Evolutionary conservation across 2,888 invertebrate genomes (phyloP).

Genomic region (Tipula confusa): DNA sequence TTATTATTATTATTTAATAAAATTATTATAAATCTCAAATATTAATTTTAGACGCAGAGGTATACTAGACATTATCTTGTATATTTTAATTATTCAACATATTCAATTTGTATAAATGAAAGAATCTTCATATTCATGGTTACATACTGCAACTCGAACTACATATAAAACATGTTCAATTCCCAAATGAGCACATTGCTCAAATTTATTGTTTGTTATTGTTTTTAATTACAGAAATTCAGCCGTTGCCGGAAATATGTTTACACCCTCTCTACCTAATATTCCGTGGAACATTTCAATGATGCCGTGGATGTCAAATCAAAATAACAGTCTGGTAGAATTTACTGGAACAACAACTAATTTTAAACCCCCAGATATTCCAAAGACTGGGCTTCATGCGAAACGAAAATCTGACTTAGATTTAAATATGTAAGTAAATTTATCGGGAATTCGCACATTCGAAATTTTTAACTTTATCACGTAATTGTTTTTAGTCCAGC

Average conservation of each 20-base stretch:
- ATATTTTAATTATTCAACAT: no score
- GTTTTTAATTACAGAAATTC: background rate
- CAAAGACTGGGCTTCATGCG: constrained; percentile 45
- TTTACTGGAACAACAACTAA: constrained; percentile 46
- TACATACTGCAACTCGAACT: no score
- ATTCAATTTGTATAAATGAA: no score
- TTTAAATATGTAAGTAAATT: background rate
- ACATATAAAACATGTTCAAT: no score
- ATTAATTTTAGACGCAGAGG: no score
- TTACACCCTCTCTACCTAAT: constrained; percentile 37
- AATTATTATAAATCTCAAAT: no score
- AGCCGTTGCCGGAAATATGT: constrained; percentile 36
- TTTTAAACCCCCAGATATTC: background rate
- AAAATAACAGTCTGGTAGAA: constrained; percentile 50
- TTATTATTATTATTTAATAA: no score
- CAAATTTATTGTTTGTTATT: no score
- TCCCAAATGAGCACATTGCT: no score
- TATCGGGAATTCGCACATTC: no score
- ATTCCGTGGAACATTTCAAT: constrained; percentile 53
- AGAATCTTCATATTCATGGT: no score
- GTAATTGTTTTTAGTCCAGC: constrained; percentile 51
- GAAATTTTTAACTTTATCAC: background rate
- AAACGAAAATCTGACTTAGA: constrained; percentile 49
- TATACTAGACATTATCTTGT: no score
- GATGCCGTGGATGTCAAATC: constrained; percentile 53